Conservation (phyloP, 2,888 invertebrate species). For the Agrypnus murinus region DNA sequence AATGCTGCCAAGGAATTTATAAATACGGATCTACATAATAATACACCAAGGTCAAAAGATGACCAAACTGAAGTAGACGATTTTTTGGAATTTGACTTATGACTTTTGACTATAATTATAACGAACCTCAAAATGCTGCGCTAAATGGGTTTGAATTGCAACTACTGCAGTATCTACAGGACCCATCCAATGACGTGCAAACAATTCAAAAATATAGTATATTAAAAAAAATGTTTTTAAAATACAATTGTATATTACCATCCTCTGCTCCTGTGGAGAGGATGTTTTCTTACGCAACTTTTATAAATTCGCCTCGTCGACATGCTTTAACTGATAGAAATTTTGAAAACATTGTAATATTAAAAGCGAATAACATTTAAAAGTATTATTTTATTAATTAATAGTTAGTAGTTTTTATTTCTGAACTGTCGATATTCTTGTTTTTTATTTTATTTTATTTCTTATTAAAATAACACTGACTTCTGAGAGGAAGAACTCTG, state of each 20-base stretch:
- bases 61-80: background rate
- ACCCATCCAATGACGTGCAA: constrained; percentile 7
- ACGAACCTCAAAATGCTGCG: background rate
- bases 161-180: constrained; percentile 24
- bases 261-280: constrained; percentile 51
- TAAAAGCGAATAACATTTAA: too few species aligned
- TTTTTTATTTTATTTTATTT: too few species aligned
- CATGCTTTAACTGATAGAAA: constrained; percentile 43
- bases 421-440: too few species aligned
- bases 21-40: too few species aligned
- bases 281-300: constrained; percentile 48
- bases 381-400: too few species aligned
- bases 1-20: background rate
- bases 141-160: constrained; percentile 1
- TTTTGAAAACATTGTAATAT: constrained; percentile 47
- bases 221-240: constrained; percentile 49
- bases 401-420: too few species aligned
- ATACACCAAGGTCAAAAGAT: background rate
- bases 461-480: too few species aligned
- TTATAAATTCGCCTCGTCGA: constrained; percentile 46
- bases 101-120: background rate
- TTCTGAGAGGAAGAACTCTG: too few species aligned
- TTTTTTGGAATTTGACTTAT: constrained; percentile 5
- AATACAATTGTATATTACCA: constrained; percentile 51
- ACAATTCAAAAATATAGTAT: constrained; percentile 41